Evolutionary conservation across 30 jellyfish, hydroid and myxozoan genomes (phyloP).

Genomic region (Hydractinia echinata): DNA sequence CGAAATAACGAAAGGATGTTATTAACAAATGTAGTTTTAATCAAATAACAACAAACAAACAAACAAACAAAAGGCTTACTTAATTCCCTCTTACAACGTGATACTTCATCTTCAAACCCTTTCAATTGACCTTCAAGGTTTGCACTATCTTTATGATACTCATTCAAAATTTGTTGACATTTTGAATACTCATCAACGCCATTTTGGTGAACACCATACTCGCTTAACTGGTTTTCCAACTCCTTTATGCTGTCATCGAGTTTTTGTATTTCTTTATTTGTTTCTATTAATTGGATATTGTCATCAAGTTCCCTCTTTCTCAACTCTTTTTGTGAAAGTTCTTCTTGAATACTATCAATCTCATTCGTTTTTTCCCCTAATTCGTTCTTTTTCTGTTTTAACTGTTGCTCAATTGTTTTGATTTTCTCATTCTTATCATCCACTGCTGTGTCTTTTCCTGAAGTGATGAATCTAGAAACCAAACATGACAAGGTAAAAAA

Average conservation of each 20-base stretch:
- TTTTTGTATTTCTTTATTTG: slow-evolving; percentile 34
- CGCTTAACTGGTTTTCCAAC: slow-evolving; percentile 41
- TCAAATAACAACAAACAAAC: background rate
- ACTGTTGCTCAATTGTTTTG: slow-evolving; percentile 25
- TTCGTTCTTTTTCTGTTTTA: slow-evolving; percentile 30
- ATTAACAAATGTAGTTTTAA: background rate
- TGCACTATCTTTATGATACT: slow-evolving; percentile 47
- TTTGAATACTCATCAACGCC: slow-evolving; percentile 24
- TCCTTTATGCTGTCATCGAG: slow-evolving; percentile 33
- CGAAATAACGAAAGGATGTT: no score
- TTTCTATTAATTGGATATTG: slow-evolving; percentile 33
- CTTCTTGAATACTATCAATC: slow-evolving; percentile 42
- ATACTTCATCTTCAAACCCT: slow-evolving; percentile 66
- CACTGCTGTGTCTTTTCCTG: slow-evolving; percentile 50
- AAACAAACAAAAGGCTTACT: background rate
- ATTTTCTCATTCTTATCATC: slow-evolving; percentile 38
- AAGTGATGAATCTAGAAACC: no score
- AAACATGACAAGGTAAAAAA: no score
- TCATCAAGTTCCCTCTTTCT: slow-evolving; percentile 79
- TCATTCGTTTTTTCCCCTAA: slow-evolving; percentile 32
- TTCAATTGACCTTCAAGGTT: slow-evolving; percentile 57
- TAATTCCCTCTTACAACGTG: slow-evolving; percentile 60
- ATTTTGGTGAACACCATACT: slow-evolving; percentile 38
- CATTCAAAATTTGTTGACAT: slow-evolving; percentile 60
- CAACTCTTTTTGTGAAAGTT: slow-evolving; percentile 55